phyloP scores from a whole-genome alignment of 1,140 invertebrate genomes.

The Drosophila malerkotliana region DNA sequence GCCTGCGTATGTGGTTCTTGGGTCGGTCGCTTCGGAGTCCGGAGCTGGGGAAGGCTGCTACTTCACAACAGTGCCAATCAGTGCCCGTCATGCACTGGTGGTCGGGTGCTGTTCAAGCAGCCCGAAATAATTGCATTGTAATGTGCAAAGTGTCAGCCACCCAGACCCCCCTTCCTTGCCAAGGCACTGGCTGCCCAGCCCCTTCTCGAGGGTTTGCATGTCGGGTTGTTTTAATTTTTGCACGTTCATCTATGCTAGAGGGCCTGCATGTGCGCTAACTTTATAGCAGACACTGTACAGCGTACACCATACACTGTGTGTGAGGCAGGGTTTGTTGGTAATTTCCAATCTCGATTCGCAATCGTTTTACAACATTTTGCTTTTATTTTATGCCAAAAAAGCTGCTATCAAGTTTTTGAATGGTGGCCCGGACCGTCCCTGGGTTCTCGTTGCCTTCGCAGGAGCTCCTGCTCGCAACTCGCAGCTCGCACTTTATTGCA shows the following conservation, averaged over 20 bases:
- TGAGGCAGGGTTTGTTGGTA: slow-evolving; percentile 68
- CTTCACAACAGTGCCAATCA: slow-evolving; percentile 65
- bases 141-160: slow-evolving; percentile 77
- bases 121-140: slow-evolving; percentile 84
- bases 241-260: slow-evolving; percentile 63
- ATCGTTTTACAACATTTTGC: slow-evolving; percentile 82
- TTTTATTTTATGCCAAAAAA: slow-evolving; percentile 80
- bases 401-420: slow-evolving; percentile 47
- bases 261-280: slow-evolving; percentile 18
- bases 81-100: slow-evolving; percentile 61
- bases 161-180: slow-evolving; percentile 30
- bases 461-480: slow-evolving; percentile 22
- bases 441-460: slow-evolving; percentile 5
- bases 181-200: slow-evolving; percentile 10
- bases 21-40: background rate
- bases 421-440: slow-evolving; percentile 51
- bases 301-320: slow-evolving; percentile 21
- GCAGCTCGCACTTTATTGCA: slow-evolving; percentile 69
- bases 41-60: slow-evolving; percentile 28
- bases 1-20: slow-evolving; percentile 14
- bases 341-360: slow-evolving; percentile 82
- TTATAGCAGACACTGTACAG: slow-evolving; percentile 3
- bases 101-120: slow-evolving; percentile 68
- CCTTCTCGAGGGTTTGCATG: slow-evolving; percentile 56
- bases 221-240: slow-evolving; percentile 76